These are phyloP conservation scores for Ditula angustiorana DNA, from an alignment of 2,888 invertebrate genomes.

Conservation along the genomic window DNA sequence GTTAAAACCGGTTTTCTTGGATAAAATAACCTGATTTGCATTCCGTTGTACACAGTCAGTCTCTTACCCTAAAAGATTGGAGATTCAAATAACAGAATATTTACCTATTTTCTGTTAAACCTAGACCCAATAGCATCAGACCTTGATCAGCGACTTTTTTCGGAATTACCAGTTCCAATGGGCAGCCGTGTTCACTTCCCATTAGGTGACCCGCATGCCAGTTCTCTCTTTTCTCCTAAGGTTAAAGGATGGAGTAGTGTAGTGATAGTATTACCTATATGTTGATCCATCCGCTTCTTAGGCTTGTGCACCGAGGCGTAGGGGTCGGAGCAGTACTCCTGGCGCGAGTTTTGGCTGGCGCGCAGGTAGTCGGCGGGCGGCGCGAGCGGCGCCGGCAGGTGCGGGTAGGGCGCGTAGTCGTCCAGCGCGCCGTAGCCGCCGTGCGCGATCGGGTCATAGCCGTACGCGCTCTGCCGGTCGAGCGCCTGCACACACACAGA, in stretches of 20 bases:
- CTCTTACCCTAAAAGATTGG: too few species aligned
- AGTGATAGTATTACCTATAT: constrained; percentile 89
- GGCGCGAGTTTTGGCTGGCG: constrained; percentile 92
- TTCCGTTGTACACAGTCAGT: too few species aligned
- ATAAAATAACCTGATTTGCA: too few species aligned
- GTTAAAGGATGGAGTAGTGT: not conserved
- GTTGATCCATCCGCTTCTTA: constrained; percentile 94
- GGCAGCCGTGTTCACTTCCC: too few species aligned
- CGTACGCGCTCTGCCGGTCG: constrained; percentile 89
- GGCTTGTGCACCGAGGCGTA: constrained; percentile 96
- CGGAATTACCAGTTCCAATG: too few species aligned
- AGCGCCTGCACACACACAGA: constrained; percentile 79
- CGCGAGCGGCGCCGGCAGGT: constrained; percentile 84
- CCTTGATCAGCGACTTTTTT: too few species aligned
- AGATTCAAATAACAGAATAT: too few species aligned
- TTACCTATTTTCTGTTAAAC: too few species aligned
- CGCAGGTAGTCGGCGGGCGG: constrained; percentile 90
- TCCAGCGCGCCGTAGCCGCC: constrained; percentile 93
- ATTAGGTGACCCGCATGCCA: too few species aligned
- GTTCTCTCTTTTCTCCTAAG: too few species aligned
- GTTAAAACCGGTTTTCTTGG: too few species aligned
- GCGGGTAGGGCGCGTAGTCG: constrained; percentile 94
- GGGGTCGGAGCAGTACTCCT: constrained; percentile 95
- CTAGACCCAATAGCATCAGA: too few species aligned
- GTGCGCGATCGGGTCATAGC: constrained; percentile 91